Percentiles rank a stretch among this genome's conserved stretches.
Conservation (phyloP, 1,140 invertebrate genomes). For the Steinernema feltiae region DNA sequence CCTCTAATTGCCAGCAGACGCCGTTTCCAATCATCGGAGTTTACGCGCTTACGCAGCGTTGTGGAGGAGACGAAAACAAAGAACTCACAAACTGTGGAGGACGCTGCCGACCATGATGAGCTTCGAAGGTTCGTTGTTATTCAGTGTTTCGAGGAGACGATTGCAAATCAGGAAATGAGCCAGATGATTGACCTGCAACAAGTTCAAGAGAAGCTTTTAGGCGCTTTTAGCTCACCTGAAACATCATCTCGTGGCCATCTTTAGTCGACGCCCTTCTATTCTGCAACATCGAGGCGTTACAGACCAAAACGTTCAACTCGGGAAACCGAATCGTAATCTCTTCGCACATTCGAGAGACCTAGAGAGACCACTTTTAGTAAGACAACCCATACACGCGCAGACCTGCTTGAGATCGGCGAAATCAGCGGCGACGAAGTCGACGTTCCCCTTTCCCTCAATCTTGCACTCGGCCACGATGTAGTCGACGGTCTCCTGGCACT, state of each 20-base stretch:
- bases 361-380: conserved; percentile 21
- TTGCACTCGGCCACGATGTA: background rate
- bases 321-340: conserved; percentile 37
- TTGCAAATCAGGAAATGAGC: conserved; percentile 39
- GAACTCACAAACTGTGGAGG: conserved; percentile 38
- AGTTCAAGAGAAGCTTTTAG: background rate
- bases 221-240: conserved; percentile 40
- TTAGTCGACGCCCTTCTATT: conserved; percentile 30
- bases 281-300: conserved; percentile 35
- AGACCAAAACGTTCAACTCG: conserved; percentile 32
- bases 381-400: conserved; percentile 3
- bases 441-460: conserved; percentile 26
- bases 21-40: background rate
- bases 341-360: conserved; percentile 36
- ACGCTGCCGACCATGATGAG: conserved; percentile 37
- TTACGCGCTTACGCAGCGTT: too few relatives aligned
- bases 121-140: conserved; percentile 25
- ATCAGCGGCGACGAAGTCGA: conserved; percentile 34
- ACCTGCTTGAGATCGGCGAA: conserved; percentile 35
- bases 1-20: background rate
- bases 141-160: conserved; percentile 25
- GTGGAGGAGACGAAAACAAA: background rate
- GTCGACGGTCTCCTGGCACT: conserved; percentile 23
- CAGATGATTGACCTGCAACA: conserved; percentile 41
- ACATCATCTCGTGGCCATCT: conserved; percentile 37